Percentiles rank a stretch among this genome's conserved stretches.
These are phyloP conservation scores for Nemotelus nigrinus DNA, from an alignment of 2,888 invertebrate species.

Conservation along the genomic window DNA sequence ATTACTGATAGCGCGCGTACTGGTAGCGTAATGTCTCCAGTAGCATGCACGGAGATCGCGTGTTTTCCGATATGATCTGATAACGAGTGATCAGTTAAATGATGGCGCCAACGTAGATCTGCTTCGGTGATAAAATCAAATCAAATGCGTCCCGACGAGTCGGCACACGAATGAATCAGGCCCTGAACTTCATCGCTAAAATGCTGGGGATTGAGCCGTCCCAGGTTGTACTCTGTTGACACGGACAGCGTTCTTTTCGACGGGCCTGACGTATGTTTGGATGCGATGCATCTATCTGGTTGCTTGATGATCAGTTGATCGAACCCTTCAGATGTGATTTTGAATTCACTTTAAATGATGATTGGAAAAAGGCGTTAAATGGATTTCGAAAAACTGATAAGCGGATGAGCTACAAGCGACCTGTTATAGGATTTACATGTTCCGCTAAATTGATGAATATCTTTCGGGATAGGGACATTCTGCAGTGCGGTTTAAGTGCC, in stretches of 20 bases:
- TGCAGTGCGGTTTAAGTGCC: too few relatives aligned
- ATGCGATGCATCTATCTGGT: background rate
- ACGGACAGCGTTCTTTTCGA: slow-evolving; percentile 3
- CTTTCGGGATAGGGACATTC: background rate
- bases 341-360: slow-evolving; percentile 29
- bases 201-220: slow-evolving; percentile 28
- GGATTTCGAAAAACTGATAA: slow-evolving; percentile 32
- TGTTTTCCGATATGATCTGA: slow-evolving; percentile 27
- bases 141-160: slow-evolving; percentile 38
- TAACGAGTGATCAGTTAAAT: slow-evolving; percentile 33
- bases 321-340: background rate
- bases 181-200: slow-evolving; percentile 12
- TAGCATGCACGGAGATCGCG: slow-evolving; percentile 28
- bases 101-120: slow-evolving; percentile 45
- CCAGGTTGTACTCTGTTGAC: background rate
- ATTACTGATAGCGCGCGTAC: slow-evolving; percentile 12
- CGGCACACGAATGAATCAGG: slow-evolving; percentile 1
- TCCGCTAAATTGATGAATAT: slow-evolving; percentile 36
- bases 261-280: background rate
- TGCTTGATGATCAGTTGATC: slow-evolving; percentile 8
- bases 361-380: slow-evolving; percentile 36
- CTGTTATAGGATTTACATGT: slow-evolving; percentile 37
- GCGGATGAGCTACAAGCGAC: slow-evolving; percentile 16
- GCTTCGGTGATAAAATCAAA: slow-evolving; percentile 36
- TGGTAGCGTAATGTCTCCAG: slow-evolving; percentile 1